A percentile compares a stretch with the other conserved stretches of the same genome.
These are phyloP conservation scores for Indri indri DNA, from an alignment of 2,113 vertebrate genomes.

Conservation along the genomic window DNA sequence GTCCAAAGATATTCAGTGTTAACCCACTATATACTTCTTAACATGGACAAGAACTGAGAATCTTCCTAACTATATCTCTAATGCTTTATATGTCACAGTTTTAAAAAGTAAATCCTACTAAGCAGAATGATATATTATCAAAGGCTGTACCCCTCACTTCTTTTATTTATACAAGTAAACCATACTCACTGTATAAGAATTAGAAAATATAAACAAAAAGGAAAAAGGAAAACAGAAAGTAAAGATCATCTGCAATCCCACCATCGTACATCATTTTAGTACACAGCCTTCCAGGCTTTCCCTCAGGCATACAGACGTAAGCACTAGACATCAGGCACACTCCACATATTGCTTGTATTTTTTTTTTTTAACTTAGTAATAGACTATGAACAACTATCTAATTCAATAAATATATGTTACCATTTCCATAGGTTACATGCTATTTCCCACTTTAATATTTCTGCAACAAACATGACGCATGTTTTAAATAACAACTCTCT, in stretches of 20 bases:
- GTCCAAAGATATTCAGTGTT: neutral
- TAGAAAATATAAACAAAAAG: slow-evolving; percentile 5
- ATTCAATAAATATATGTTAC: neutral
- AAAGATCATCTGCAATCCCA: neutral
- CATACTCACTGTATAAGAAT: neutral
- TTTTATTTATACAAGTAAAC: neutral
- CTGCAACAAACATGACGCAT: neutral
- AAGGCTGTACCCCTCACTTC: neutral
- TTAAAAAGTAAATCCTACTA: slow-evolving; percentile 2
- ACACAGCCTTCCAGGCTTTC: neutral
- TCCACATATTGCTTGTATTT: neutral
- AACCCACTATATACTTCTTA: neutral
- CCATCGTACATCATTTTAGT: neutral
- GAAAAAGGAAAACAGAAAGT: neutral
- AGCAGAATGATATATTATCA: neutral
- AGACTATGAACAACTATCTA: neutral
- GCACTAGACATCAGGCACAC: neutral
- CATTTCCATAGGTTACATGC: neutral
- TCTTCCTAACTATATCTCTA: neutral
- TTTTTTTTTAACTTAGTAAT: neutral
- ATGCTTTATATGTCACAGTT: neutral
- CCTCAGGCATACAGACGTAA: neutral
- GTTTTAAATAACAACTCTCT: slow-evolving; percentile 28
- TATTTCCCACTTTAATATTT: neutral
- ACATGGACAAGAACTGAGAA: neutral